phyloP scores from a whole-genome alignment of 2,113 vertebrate genomes.

The Myrmophylax atrothorax region DNA sequence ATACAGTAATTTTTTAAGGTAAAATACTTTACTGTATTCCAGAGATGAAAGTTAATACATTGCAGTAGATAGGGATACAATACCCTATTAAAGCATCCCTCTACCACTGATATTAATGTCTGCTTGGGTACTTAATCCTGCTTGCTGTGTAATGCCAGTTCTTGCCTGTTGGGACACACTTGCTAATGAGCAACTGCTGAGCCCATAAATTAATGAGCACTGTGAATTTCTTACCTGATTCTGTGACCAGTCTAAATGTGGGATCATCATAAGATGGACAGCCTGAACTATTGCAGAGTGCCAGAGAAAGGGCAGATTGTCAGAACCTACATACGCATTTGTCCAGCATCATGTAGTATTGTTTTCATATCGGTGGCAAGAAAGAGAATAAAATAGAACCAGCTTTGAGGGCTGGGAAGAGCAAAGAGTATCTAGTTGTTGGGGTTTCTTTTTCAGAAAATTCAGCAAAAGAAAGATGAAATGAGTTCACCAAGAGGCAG shows the following conservation, averaged over 20 bases:
- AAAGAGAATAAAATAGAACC: background rate
- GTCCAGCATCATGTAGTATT: too few relatives aligned
- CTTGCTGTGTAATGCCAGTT: background rate
- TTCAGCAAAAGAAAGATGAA: background rate
- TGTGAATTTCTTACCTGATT: background rate
- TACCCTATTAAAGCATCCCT: background rate
- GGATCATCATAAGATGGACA: fast-evolving
- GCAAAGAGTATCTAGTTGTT: background rate
- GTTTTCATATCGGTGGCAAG: background rate
- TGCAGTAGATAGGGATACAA: background rate
- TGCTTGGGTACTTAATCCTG: background rate
- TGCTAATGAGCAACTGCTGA: background rate
- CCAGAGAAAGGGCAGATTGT: background rate
- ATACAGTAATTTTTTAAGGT: background rate
- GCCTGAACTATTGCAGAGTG: background rate
- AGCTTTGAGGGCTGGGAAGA: background rate
- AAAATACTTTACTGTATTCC: background rate
- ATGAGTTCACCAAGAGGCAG: background rate
- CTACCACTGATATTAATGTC: background rate
- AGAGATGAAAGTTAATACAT: background rate
- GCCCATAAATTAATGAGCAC: background rate
- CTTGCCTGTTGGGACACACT: background rate
- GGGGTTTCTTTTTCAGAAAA: background rate
- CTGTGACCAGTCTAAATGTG: background rate
- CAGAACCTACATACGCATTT: background rate